Base-by-base conservation (phyloP, 1,140 invertebrate genomes). In the Dufourea novaeangliae region DNA sequence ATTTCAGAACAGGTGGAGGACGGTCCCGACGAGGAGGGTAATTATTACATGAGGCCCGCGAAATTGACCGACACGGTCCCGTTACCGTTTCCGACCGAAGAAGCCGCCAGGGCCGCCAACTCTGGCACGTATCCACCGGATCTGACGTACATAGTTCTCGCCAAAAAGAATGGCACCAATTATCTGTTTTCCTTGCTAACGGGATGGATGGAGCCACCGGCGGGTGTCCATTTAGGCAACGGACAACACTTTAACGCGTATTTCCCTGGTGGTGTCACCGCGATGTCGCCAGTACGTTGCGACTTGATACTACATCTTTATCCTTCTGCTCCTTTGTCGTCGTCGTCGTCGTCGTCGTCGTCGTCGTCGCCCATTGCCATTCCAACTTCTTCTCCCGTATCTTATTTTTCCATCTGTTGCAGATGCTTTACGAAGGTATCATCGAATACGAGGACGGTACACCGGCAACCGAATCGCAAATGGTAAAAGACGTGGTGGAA, bases 201-300 rank as follows among this genome's bases (percentile, higher is more conserved):
- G 44, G 98, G 98, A 34, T 99, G 99, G 92, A 94, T 94, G 88
- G 98, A 99, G 37, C 92, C 98, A 17, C 99, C 98, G 27, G 98
- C 97, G 67, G 98, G 98, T 52, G 89, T 98, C 0, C 83, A 94
- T 25, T 85, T 99, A 0, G 93, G 95, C 56, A 98, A 99, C 62
- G 98, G 97, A 1, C 97, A 98, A 91, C 95, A 98, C 92, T 99
- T 97, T 92, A 99, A 99, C 93, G 97, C 98, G 2, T 99, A 99
- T 93, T 99, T 99, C 94, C 94, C 96, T 0, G 98, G 98, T 44
- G 97, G 97, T 61, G 96, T 97, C 83, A 98, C 99, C 90, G 95
- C 95, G 75, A 99, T 99, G 99, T 97, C 97, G 2, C 96, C 98
- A 93, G 96, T 94, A 44, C 86, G 77, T 39, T 63, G 39, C 37